These are phyloP conservation scores for Campaea margaritaria DNA, from an alignment of 2,888 invertebrate species.

Conservation along the genomic window DNA sequence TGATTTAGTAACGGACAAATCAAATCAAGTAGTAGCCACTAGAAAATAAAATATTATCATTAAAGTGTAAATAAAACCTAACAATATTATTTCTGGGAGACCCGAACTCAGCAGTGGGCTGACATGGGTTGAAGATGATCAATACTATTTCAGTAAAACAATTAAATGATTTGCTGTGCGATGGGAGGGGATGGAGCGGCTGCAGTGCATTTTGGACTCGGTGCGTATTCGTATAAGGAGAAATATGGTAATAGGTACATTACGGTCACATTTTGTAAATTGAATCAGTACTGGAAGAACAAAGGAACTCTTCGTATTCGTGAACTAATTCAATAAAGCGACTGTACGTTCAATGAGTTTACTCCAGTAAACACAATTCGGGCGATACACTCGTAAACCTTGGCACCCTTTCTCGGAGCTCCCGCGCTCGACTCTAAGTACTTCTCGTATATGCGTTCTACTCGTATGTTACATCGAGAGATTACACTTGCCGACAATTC, in stretches of 20 bases:
- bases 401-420: neutral
- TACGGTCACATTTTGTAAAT: constrained; percentile 2
- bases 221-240: no score
- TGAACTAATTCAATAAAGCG: constrained; percentile 1
- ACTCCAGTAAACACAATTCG: constrained; percentile 1
- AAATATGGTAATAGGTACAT: neutral
- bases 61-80: no score
- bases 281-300: constrained; percentile 3
- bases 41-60: no score
- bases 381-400: neutral
- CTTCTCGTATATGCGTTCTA: neutral
- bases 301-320: constrained; percentile 1
- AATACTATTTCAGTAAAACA: no score
- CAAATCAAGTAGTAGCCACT: no score
- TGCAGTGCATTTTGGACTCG: neutral
- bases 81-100: no score
- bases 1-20: no score
- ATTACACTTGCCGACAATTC: no score
- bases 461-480: neutral
- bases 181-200: neutral
- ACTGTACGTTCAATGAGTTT: neutral
- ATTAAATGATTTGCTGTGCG: no score
- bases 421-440: neutral
- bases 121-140: no score
- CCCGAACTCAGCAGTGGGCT: no score